Conservation (phyloP, 2,888 invertebrate genomes). For the Hermodice carunculata region DNA sequence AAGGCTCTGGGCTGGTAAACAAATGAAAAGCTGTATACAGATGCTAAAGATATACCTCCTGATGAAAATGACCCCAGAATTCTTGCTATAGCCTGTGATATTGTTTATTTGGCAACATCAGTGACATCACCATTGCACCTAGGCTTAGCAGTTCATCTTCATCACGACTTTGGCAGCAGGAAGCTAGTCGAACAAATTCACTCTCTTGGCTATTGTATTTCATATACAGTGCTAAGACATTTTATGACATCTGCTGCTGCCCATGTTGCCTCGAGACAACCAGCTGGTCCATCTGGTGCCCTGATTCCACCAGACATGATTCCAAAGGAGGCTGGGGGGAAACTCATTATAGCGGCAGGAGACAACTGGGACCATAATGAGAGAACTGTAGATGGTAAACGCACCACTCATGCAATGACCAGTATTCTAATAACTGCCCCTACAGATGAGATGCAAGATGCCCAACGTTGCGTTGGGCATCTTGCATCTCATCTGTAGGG, state of each 20-base stretch:
- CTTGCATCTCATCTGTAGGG: too few species aligned
- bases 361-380: constrained; percentile 19
- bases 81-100: constrained; percentile 1
- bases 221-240: background rate
- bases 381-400: constrained; percentile 6
- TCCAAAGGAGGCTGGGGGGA: background rate
- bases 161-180: background rate
- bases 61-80: background rate
- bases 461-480: too few species aligned
- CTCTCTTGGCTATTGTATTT: constrained; percentile 4
- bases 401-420: constrained; percentile 12
- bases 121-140: constrained; percentile 1
- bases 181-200: constrained; percentile 1
- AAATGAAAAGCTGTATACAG: background rate
- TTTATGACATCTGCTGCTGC: constrained; percentile 1
- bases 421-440: background rate
- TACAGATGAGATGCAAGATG: too few species aligned
- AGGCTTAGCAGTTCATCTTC: constrained; percentile 7
- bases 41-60: background rate
- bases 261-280: background rate
- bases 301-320: constrained; percentile 1
- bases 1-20: background rate
- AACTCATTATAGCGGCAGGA: constrained; percentile 1
- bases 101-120: background rate
- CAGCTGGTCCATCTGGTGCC: background rate